A percentile compares a stretch with the other conserved stretches of the same genome.
phyloP scores from a whole-genome alignment of 2,797 vertebrate species.

The Fistularia tabacaria region DNA sequence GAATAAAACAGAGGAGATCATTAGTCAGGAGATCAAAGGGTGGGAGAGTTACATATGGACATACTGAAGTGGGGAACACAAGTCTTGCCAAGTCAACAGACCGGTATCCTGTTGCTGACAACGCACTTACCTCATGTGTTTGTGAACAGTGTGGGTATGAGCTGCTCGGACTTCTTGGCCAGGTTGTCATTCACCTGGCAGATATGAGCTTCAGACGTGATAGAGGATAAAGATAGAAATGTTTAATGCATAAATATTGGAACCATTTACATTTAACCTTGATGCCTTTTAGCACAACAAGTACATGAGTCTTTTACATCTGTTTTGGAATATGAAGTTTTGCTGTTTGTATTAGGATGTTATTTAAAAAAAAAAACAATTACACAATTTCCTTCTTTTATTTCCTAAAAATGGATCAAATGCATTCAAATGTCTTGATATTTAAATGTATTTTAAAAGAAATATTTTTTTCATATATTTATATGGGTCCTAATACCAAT shows the following conservation, averaged over 20 bases:
- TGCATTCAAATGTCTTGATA: too few species aligned
- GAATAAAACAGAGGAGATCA: constrained; percentile 32
- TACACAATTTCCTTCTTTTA: too few species aligned
- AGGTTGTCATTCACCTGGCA: constrained; percentile 66
- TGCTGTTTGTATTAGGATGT: constrained; percentile 1
- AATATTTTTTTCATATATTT: too few species aligned
- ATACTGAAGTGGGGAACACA: constrained; percentile 23
- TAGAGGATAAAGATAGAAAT: constrained; percentile 15
- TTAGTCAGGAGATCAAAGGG: constrained; percentile 60
- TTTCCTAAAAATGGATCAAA: too few species aligned
- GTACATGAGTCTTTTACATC: not conserved
- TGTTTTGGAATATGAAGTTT: not conserved
- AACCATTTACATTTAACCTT: not conserved
- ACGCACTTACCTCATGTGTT: constrained; percentile 70
- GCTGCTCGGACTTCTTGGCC: constrained; percentile 54
- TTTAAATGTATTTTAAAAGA: too few species aligned
- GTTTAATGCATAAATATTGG: constrained; percentile 3
- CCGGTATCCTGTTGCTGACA: constrained; percentile 34
- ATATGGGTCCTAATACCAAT: too few species aligned
- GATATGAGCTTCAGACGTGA: constrained; percentile 49
- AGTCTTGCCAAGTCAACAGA: constrained; percentile 51
- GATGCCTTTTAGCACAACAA: not conserved
- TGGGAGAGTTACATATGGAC: constrained; percentile 28
- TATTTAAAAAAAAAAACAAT: not conserved
- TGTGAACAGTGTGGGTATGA: constrained; percentile 67